A percentile compares a stretch with the other conserved stretches of the same genome.
Evolutionary conservation across 2,888 invertebrate genomes (phyloP).

Genomic region (Malachius bipustulatus): DNA sequence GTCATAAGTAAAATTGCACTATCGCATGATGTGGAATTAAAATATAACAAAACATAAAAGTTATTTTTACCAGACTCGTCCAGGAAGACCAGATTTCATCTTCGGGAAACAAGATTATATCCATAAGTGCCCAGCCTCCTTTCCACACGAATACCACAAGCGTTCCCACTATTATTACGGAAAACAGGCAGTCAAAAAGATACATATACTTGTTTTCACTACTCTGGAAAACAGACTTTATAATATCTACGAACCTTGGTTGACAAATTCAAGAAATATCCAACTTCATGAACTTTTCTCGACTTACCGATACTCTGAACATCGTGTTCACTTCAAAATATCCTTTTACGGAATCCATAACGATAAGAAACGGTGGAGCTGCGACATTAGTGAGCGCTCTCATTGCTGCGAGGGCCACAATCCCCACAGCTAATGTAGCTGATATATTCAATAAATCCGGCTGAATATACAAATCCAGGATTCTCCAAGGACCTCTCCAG

Average conservation of each 20-base stretch:
- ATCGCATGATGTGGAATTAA: no score
- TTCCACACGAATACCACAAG: constrained; percentile 83
- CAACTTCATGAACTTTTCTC: constrained; percentile 6
- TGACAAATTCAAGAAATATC: constrained; percentile 2
- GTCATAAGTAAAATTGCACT: no score
- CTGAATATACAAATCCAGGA: constrained; percentile 60
- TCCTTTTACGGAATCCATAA: constrained; percentile 59
- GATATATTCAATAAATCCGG: constrained; percentile 43
- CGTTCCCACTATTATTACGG: constrained; percentile 71
- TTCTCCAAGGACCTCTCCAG: constrained; percentile 77
- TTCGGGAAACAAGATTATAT: constrained; percentile 66
- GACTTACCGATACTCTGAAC: constrained; percentile 69
- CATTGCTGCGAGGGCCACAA: constrained; percentile 55
- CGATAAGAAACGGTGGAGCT: constrained; percentile 70
- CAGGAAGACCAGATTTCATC: constrained; percentile 56
- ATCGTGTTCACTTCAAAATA: constrained; percentile 79
- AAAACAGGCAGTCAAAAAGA: constrained; percentile 75
- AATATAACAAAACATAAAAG: no score
- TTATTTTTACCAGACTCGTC: constrained; percentile 74
- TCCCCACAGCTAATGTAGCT: constrained; percentile 52
- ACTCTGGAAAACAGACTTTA: constrained; percentile 44
- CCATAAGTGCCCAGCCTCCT: constrained; percentile 73
- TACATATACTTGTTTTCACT: constrained; percentile 57
- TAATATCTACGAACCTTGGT: background rate
- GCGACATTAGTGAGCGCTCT: constrained; percentile 66